Evolutionary conservation across 2,888 invertebrate genomes (phyloP).

Genomic region (Napeogenes inachia): DNA sequence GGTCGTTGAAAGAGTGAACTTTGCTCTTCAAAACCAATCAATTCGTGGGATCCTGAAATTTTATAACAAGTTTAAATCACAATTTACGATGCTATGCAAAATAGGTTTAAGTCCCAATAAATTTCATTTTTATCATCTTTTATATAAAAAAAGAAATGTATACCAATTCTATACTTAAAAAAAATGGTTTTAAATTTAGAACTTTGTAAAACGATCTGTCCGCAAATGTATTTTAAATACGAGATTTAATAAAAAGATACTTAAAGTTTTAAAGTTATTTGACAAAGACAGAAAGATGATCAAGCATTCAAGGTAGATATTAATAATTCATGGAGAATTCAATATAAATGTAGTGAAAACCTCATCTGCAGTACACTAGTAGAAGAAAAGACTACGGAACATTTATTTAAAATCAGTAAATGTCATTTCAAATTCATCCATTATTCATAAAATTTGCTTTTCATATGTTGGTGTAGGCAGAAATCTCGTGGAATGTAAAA

Average conservation of each 20-base stretch:
- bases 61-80: constrained; percentile 17
- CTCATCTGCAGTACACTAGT: constrained; percentile 8
- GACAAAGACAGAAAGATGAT: no score
- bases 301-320: neutral
- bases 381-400: constrained; percentile 17
- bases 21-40: constrained; percentile 29
- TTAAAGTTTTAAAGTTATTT: no score
- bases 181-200: no score
- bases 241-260: no score
- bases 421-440: constrained; percentile 41
- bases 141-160: no score
- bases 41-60: constrained; percentile 14
- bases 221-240: no score
- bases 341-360: constrained; percentile 3
- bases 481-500: constrained; percentile 31
- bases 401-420: constrained; percentile 39
- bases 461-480: constrained; percentile 33
- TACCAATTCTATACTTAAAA: no score
- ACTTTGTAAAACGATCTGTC: no score
- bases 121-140: no score
- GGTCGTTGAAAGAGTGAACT: constrained; percentile 26
- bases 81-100: constrained; percentile 11
- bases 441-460: constrained; percentile 56
- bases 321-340: constrained; percentile 12
- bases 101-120: neutral